These are phyloP conservation scores for Aquatica leii DNA, from an alignment of 2,888 invertebrate species.

Conservation along the genomic window DNA sequence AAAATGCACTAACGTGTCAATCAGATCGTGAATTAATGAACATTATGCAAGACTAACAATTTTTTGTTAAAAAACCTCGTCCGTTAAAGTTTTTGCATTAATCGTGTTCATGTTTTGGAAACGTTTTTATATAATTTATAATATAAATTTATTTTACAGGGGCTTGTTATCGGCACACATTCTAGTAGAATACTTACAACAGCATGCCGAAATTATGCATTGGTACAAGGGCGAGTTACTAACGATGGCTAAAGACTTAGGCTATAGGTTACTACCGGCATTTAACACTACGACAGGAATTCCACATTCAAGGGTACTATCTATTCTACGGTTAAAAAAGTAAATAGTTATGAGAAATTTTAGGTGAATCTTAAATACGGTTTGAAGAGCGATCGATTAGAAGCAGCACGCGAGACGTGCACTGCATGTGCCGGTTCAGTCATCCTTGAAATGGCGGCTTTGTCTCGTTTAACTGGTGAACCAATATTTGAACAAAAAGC, in stretches of 20 bases:
- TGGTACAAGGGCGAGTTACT: slow-evolving; percentile 92
- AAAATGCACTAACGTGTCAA: too few relatives aligned
- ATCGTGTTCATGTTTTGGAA: too few relatives aligned
- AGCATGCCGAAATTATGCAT: slow-evolving; percentile 74
- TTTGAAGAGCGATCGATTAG: slow-evolving; percentile 76
- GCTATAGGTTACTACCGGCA: slow-evolving; percentile 91
- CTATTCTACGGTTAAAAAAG: too few relatives aligned
- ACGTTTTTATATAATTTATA: too few relatives aligned
- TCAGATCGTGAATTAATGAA: too few relatives aligned
- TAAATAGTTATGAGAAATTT: too few relatives aligned
- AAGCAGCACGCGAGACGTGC: slow-evolving; percentile 88
- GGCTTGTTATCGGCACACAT: slow-evolving; percentile 94
- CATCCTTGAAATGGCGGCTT: slow-evolving; percentile 95
- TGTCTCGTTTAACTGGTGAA: slow-evolving; percentile 91
- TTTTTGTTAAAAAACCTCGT: too few relatives aligned
- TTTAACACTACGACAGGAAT: slow-evolving; percentile 98
- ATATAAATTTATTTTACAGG: slow-evolving; percentile 62
- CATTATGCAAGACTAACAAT: too few relatives aligned
- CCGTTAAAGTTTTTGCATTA: too few relatives aligned
- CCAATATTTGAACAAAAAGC: slow-evolving; percentile 94
- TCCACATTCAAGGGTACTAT: slow-evolving; percentile 94
- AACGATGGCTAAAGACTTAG: slow-evolving; percentile 90
- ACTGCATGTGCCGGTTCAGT: slow-evolving; percentile 99
- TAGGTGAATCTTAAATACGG: slow-evolving; percentile 85
- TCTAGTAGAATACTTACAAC: slow-evolving; percentile 82